Evolutionary conservation across 2,797 vertebrate species (phyloP), one percentile per base, ranked within the genome.

Genomic region (Betta splendens): DNA sequence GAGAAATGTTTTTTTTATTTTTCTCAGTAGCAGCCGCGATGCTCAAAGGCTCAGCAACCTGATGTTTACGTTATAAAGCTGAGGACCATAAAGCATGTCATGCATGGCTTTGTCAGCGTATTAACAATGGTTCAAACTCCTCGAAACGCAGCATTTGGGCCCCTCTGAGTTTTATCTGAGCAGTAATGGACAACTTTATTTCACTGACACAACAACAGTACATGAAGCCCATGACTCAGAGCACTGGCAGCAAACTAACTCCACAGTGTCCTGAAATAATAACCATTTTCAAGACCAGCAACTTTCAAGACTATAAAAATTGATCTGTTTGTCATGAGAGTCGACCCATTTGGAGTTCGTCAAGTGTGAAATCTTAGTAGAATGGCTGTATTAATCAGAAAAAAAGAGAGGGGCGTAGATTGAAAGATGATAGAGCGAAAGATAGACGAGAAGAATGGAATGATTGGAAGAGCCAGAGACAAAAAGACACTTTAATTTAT

Each of bases 271-370:
- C 89, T 62, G 65, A 83, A 87, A 89, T 80, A 88, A 88, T 91
- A 88, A 92, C 89, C 85, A 91, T 92, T 91, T 92, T 92, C 87
- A 83, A 92, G 89, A 91, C 89, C 90, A 92, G 89, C 88, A 91
- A 91, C 89, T 92, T 92, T 91, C 77, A 86, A 90, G 87, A 92
- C 89, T 89, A 92, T 92, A 92, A 90, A 89, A 92, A 93, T 92
- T 84, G 89, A 93, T 93, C 89, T 91, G 89, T 92, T 92, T 93
- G 89, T 92, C 89, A 81, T 87, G 88, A 88, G 87, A 90, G 82
- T 72, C 77, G 87, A 89, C 71, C 87, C 86, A 92, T 92, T 92
- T 92, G 84, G 85, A 85, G 79, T 86, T 85, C 66, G 75, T 89
- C 81, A 48, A 83, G 87, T 89, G 68, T 92, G 89, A 92, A 92